Evolutionary conservation across 2,888 invertebrate genomes (phyloP).

Genomic region (Drosophila mayaguana): DNA sequence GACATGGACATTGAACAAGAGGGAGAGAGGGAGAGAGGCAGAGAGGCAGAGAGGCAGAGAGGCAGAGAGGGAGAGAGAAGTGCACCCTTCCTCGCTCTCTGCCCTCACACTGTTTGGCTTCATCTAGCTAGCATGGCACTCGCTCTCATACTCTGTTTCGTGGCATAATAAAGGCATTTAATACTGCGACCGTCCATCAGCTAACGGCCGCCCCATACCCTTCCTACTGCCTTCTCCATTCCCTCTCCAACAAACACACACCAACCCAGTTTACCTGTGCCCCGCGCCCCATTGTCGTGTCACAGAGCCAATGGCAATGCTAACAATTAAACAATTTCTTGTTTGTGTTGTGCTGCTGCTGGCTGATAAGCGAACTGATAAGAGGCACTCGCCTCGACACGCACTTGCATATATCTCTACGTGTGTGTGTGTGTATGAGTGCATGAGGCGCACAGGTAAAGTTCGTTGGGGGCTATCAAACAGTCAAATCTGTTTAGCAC

Average conservation of each 20-base stretch:
- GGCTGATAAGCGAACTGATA: constrained; percentile 54
- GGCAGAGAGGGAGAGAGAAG: constrained; percentile 24
- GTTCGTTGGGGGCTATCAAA: constrained; percentile 3
- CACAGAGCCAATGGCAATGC: constrained; percentile 36
- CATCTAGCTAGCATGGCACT: neutral
- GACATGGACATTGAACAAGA: constrained; percentile 6
- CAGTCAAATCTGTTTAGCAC: constrained; percentile 67
- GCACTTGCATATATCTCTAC: constrained; percentile 7
- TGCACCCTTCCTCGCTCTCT: neutral
- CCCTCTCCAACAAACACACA: neutral
- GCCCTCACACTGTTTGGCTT: neutral
- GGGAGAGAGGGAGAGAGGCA: neutral
- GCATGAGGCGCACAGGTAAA: neutral
- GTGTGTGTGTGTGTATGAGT: no score
- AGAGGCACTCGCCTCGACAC: constrained; percentile 37
- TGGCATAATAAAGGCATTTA: constrained; percentile 43
- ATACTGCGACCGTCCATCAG: constrained; percentile 40
- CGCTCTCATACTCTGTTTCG: neutral
- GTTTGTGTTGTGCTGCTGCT: constrained; percentile 43
- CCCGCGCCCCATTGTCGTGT: neutral
- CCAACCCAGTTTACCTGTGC: neutral
- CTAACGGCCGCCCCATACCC: constrained; percentile 8
- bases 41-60: neutral
- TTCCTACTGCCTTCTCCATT: neutral
- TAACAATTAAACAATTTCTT: constrained; percentile 52